Evolutionary conservation across 2,888 invertebrate species (phyloP), one percentile per base, ranked within the genome.

Genomic region (Tenthredo amoena): DNA sequence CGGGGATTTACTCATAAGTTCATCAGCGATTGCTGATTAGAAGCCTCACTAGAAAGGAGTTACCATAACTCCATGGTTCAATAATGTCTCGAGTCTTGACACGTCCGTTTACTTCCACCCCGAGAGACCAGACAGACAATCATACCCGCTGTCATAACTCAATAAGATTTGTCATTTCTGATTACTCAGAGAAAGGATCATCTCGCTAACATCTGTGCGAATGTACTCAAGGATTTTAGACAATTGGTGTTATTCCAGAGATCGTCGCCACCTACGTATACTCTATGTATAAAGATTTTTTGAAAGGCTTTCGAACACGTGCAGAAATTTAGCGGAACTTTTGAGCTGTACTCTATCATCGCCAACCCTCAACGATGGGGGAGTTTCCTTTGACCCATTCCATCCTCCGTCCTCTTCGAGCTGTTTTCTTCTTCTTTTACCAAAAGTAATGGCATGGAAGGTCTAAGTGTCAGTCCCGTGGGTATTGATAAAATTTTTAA

Each of bases 141-240:
- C 37, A 71, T 34, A 18, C 71, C 62, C 21, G 71, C 71, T 71
- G 34, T 71, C 71, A 71, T 15, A 71, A 71, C 37, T 71, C 71
- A 71, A 71, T 71, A 71, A 71, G 71, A 71, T 71, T 71, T 37
- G 71, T 71, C 37, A 71, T 71, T 71, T 18, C 6, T 37, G 37
- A 71, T 71, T 34, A 71, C 34, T n/a, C 4, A 37, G 18, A 71
- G 18, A 15, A 10, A 7, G 37, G 37, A 71, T 34, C 71, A 18
- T n/a, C 37, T 10, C 4, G n/a, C 37, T 18, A 71, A 71, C 26
- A 71, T 34, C 15, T 37, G 18, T 15, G 62, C 12, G 26, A 26
- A 62, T 62, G 26, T 71, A 18, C 34, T 71, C 34, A 31, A 71
- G 34, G 62, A 62, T 62, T 62, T 26, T 26, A 26, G 62, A 26